Base-by-base conservation (phyloP, 35 echinoderm and acorn worm species). In the Ophioderma brevispina region DNA sequence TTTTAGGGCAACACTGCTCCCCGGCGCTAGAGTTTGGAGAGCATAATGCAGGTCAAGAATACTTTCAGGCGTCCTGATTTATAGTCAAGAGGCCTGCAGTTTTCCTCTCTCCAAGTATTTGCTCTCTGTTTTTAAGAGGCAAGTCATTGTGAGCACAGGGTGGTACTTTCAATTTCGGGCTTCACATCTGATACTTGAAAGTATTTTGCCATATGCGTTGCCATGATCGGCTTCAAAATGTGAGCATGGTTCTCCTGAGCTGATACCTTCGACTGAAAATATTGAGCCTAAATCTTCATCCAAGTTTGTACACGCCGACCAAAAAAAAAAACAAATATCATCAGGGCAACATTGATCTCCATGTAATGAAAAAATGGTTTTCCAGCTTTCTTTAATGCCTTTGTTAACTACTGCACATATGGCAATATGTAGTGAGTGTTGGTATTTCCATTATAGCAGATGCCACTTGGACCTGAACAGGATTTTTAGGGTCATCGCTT, bases 141-240 rank as follows among this genome's bases (percentile, higher is more conserved):
- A 0, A 98, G 18, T 35, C 30, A 98, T 87, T 41, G 94, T 90
- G 35, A 98, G 31, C 1, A 94, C 38, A 0, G 96, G 96, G 70
- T 98, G 92, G 35, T 79, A 94, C 92, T 94, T 92, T 77, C 94
- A 92, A 21, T 92, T 87, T 37, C 87, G 81, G 3, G 87, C 96
- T 87, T 98, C 92, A 19, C 96, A 23, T 75, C 90, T 1, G 87
- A 81, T 89, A 76, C 35, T 23, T 87, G 42, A 14, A 91, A 88
- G 84, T 85, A 98, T 49, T 88, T 52, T 14, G 4, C 92, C 93
- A 40, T 94, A 94, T 0, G 96, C 84, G 49, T 98, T 98, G 1
- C 96, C 96, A 81, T 98, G 96, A 86, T 98, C 96, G 0, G 96
- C 87, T n/a, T 21, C 92, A 64, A 0, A 98, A 78, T 8, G 96